These are phyloP conservation scores for Limosa lapponica DNA, from an alignment of 2,797 vertebrate genomes.

Conservation along the genomic window DNA sequence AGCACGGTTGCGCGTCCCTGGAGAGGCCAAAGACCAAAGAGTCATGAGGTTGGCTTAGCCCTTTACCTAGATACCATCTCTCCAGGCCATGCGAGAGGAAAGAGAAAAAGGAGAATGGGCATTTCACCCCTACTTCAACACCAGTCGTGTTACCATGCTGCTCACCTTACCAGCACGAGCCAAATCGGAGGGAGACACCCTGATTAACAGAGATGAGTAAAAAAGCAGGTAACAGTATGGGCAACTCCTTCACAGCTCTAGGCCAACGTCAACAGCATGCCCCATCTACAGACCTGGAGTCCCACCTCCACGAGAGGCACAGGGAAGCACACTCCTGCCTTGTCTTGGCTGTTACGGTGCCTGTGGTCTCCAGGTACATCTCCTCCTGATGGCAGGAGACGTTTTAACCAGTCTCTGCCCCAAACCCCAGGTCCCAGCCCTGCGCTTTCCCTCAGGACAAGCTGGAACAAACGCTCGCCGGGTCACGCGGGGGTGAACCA, in stretches of 20 bases:
- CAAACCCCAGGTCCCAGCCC: neutral
- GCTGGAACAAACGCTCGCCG: rapidly evolving
- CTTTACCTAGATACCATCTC: neutral
- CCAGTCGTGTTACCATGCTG: neutral
- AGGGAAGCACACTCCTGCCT: neutral
- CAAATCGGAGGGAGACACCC: neutral
- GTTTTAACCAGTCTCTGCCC: neutral
- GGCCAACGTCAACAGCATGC: rapidly evolving
- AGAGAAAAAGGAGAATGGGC: neutral
- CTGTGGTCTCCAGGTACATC: neutral
- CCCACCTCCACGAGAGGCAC: rapidly evolving
- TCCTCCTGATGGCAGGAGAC: neutral
- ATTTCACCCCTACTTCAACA: neutral
- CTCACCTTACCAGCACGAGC: neutral
- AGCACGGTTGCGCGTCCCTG: rapidly evolving
- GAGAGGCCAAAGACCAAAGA: neutral
- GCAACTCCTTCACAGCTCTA: neutral
- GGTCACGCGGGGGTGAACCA: rapidly evolving
- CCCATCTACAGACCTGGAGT: neutral
- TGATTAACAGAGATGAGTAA: neutral
- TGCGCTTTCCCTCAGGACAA: neutral
- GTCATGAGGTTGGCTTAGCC: neutral
- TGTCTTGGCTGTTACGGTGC: neutral
- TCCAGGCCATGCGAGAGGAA: neutral
- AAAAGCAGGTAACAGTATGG: neutral